Conservation (phyloP, 2,888 invertebrate species). For the Laothoe populi region DNA sequence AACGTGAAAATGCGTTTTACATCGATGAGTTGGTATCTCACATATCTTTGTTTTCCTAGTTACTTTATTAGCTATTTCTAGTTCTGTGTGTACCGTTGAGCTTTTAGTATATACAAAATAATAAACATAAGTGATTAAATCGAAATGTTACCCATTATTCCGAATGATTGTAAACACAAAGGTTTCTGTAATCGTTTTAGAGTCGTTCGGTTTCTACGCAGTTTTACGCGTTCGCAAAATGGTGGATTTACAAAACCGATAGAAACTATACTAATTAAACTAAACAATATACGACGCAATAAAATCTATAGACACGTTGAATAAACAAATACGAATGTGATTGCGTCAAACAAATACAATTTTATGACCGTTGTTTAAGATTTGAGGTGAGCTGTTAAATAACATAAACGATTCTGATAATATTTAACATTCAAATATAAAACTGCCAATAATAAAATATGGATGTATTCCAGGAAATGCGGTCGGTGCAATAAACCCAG, state of each 20-base stretch:
- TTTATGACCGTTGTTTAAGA: background rate
- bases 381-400: background rate
- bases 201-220: conserved; percentile 5
- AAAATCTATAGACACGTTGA: background rate
- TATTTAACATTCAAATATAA: background rate
- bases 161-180: background rate
- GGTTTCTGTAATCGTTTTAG: background rate
- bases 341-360: background rate
- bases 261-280: conserved; percentile 2
- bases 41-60: background rate
- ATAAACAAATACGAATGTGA: background rate
- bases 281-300: background rate
- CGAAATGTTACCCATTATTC: background rate
- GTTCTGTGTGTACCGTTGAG: background rate
- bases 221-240: conserved; percentile 5
- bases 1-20: no score
- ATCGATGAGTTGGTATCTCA: background rate
- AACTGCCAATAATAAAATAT: conserved; percentile 11
- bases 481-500: conserved; percentile 13
- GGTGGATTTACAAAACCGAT: background rate
- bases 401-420: background rate
- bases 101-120: background rate
- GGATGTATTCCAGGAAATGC: conserved; percentile 4
- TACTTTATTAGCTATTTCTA: background rate
- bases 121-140: background rate